Evolutionary conservation across 2,797 vertebrate genomes (phyloP), one percentile per base, ranked within the genome.

Genomic region (Buphagus erythrorhynchus): DNA sequence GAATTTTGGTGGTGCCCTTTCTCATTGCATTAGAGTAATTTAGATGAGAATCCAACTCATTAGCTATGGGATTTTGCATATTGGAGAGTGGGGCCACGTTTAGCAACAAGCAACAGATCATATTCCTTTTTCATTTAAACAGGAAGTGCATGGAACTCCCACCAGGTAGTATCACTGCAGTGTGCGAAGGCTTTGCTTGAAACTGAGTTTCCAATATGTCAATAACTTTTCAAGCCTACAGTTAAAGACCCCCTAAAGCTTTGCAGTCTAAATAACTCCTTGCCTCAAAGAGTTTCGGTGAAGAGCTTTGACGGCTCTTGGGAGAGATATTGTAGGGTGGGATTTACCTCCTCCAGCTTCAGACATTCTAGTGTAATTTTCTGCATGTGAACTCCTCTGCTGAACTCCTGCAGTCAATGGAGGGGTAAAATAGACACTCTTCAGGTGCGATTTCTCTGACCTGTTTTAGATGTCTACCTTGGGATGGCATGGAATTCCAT

Each of bases 181-280:
- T 16, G 33, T 59, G 61, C 40, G 46, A 75, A 95, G 81, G 29
- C 46, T 96, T 89, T 18, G 52, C 28, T 6, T 83, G 62, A 81
- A 87, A 77, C 49, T 25, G 71, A 76, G 49, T 86, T 95, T 91
- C 62, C 85, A 75, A 81, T 79, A 88, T 26, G 45, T 81, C 95
- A 91, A 73, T 91, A 92, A 76, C n/a, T 84, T 89, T 78, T 72
- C 62, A 84, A 54, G 48, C 9, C 31, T 6, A 1, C n/a, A 73
- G 36, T 78, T 67, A 69, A 51, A 93, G 69, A 86, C 51, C 49
- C 46, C 59, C 79, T 90, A 69, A 95, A 91, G 79, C 66, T 94
- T 85, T 93, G 15, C 66, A 88, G 75, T 54, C 88, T 81, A 94
- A 97, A 96, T 96, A 75, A 86, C 55, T 81, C 58, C 42, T 25